These are phyloP conservation scores for Marronus borbonicus DNA, from an alignment of 2,888 invertebrate species.

Conservation along the genomic window DNA sequence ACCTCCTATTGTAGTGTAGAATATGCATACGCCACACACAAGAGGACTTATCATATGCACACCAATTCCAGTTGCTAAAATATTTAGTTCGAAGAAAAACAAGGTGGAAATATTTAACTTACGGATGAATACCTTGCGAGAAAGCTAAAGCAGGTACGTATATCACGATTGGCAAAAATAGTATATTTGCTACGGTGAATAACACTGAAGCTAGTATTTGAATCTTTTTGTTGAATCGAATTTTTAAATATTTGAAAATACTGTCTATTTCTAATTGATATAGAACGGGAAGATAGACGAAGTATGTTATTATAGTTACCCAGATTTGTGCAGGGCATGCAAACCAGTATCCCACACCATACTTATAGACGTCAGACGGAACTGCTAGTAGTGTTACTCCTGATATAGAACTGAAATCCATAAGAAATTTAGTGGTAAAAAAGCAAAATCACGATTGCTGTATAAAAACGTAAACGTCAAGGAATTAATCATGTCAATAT, in stretches of 20 bases:
- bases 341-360: constrained; percentile 78
- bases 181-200: constrained; percentile 74
- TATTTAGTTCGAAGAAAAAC: constrained; percentile 46
- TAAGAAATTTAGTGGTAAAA: background rate
- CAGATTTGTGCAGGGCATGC: constrained; percentile 63
- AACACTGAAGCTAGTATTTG: constrained; percentile 75
- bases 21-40: constrained; percentile 81
- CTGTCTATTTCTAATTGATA: constrained; percentile 80
- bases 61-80: constrained; percentile 78
- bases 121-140: constrained; percentile 74
- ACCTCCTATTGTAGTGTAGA: constrained; percentile 83
- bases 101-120: constrained; percentile 6
- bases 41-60: constrained; percentile 78
- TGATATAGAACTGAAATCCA: constrained; percentile 75
- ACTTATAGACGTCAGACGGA: constrained; percentile 82
- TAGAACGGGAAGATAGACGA: constrained; percentile 63
- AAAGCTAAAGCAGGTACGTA: constrained; percentile 82
- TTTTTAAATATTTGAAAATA: constrained; percentile 79
- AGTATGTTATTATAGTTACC: constrained; percentile 60
- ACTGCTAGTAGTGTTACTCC: constrained; percentile 83
- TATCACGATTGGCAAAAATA: constrained; percentile 78
- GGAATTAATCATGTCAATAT: too few relatives aligned
- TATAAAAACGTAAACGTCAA: too few relatives aligned
- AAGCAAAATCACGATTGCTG: background rate
- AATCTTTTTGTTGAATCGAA: constrained; percentile 76